These are phyloP conservation scores for Caenorhabditis sp. DNA, from an alignment of 2,888 invertebrate genomes.

Conservation along the genomic window DNA sequence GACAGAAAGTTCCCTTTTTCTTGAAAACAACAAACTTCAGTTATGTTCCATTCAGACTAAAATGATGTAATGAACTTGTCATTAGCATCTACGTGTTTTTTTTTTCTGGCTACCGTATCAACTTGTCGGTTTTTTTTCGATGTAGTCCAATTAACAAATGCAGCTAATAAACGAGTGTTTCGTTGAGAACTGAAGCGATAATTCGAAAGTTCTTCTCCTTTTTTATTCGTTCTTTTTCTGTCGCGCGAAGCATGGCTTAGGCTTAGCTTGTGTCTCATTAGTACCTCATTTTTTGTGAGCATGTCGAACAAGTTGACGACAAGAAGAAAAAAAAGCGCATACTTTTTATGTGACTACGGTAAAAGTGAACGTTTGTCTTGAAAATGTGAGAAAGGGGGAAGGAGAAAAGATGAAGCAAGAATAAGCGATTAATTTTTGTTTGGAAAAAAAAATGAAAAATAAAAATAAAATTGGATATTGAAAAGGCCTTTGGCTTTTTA, in stretches of 20 bases:
- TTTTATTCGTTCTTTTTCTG: constrained; percentile 1
- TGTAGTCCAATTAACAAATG: constrained; percentile 7
- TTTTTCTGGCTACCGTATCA: background rate
- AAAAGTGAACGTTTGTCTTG: background rate
- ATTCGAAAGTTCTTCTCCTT: background rate
- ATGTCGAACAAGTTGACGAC: background rate
- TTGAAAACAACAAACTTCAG: too few species aligned
- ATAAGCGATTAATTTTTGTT: constrained; percentile 6
- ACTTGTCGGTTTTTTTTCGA: background rate
- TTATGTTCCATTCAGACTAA: too few species aligned
- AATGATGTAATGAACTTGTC: too few species aligned
- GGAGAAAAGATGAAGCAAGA: background rate
- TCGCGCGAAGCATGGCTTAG: background rate
- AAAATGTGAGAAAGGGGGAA: constrained; percentile 1
- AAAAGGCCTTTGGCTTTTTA: constrained; percentile 1
- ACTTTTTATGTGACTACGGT: background rate
- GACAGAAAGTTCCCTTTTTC: too few species aligned
- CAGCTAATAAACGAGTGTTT: constrained; percentile 32
- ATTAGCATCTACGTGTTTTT: background rate
- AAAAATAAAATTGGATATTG: background rate
- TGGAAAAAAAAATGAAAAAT: background rate
- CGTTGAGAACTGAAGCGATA: constrained; percentile 5
- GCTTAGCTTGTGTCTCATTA: constrained; percentile 1
- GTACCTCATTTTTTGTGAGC: background rate
- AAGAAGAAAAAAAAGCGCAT: background rate